These are phyloP conservation scores for Benitochromis conjunctus DNA, from an alignment of 2,113 vertebrate genomes.

Conservation along the genomic window DNA sequence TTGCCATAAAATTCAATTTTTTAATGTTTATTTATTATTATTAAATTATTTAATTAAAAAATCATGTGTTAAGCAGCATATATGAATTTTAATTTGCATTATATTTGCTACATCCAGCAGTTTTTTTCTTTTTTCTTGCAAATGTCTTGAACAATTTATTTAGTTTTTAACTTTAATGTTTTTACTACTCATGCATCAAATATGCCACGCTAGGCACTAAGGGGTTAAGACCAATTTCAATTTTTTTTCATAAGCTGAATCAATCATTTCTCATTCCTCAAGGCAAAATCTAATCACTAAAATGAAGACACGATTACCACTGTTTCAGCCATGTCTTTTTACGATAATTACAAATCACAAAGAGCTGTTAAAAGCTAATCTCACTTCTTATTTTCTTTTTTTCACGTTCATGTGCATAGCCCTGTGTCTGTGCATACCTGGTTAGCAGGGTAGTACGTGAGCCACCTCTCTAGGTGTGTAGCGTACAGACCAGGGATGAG, in stretches of 20 bases:
- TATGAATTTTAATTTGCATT: background rate
- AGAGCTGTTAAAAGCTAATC: background rate
- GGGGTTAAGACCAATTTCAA: background rate
- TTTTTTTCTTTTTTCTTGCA: background rate
- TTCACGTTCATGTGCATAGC: background rate
- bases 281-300: background rate
- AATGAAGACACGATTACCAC: background rate
- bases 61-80: background rate
- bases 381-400: background rate
- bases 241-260: background rate
- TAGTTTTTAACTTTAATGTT: background rate
- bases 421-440: slow-evolving; percentile 75
- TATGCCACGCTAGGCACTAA: background rate
- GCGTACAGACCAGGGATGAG: slow-evolving; percentile 89
- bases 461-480: slow-evolving; percentile 90
- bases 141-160: background rate
- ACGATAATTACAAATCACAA: background rate
- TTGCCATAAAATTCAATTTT: background rate
- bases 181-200: background rate
- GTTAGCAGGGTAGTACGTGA: slow-evolving; percentile 85
- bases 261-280: background rate
- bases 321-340: background rate
- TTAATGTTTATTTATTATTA: background rate
- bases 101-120: background rate
- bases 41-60: no score